These are phyloP conservation scores for Archegozetes longisetosus DNA, from an alignment of 1,140 invertebrate species.

Conservation along the genomic window DNA sequence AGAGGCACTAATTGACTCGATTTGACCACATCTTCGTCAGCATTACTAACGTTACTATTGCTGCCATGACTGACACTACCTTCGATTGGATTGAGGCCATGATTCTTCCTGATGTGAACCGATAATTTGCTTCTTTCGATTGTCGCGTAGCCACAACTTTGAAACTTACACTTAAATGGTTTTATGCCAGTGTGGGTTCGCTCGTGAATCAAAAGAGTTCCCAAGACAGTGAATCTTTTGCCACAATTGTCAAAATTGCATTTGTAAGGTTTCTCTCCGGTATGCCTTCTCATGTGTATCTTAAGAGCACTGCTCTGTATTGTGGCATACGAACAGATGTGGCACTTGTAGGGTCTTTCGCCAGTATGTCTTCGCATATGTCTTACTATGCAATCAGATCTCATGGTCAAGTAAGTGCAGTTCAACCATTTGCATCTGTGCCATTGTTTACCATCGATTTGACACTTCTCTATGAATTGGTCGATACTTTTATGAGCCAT, in stretches of 20 bases:
- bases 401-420: not conserved
- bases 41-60: not conserved
- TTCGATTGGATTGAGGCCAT: not conserved
- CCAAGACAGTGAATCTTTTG: conserved; percentile 62
- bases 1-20: not conserved
- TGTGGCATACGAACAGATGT: conserved; percentile 9
- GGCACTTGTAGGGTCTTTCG: not conserved
- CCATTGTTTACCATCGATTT: conserved; percentile 9
- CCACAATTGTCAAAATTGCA: conserved; percentile 43
- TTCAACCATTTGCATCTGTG: conserved; percentile 6
- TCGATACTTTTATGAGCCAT: conserved; percentile 12
- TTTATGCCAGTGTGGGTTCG: conserved; percentile 91
- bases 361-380: conserved; percentile 6
- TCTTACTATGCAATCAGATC: conserved; percentile 8
- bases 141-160: not conserved
- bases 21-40: not conserved
- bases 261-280: conserved; percentile 54
- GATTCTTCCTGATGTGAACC: not conserved
- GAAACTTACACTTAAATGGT: conserved; percentile 63
- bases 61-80: not conserved
- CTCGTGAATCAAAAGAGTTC: conserved; percentile 43
- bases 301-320: conserved; percentile 40
- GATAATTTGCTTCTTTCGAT: conserved; percentile 8
- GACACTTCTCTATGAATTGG: conserved; percentile 6
- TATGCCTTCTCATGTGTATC: conserved; percentile 84